Evolutionary conservation across 35 echinoderm and acorn worm genomes (phyloP), one percentile per base, ranked within the genome.

Genomic region (Ptychodera flava): DNA sequence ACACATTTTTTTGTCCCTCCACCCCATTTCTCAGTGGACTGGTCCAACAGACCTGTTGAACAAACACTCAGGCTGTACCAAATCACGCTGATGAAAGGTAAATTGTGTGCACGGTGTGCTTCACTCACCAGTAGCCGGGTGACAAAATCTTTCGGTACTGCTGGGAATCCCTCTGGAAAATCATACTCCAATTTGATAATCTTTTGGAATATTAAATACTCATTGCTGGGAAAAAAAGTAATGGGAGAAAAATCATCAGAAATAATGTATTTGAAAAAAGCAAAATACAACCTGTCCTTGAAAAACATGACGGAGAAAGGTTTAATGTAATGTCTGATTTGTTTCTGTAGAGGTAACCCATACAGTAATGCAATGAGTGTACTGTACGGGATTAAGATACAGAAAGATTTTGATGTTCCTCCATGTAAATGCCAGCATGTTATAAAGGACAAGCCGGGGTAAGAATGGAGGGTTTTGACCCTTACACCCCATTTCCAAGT

Each of bases 141-240:
- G 16, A 94, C 95, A 27, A 98, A 78, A 78, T 98, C 95, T 35
- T 86, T 89, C 22, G 95, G 92, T 83, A 89, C 93, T n/a, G 80
- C 79, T 28, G 95, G 93, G 76, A 98, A 98, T 28, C 95, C 95
- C 76, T 98, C 95, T 2, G 95, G 95, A 38, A 92, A 98, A 36
- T 92, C 90, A 85, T 94, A 98, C 35, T 98, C 95, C 81, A 98
- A 84, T 80, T 94, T 98, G 33, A 92, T 92, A 36, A 98, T 98
- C 90, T 98, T 98, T 90, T 98, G 95, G 88, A 98, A 98, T 81
- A 98, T 98, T 85, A 98, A 86, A 78, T 98, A 98, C 37, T 98
- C 95, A 91, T 97, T 92, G 75, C 90, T 91, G 89, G 32, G 76
- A 89, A 77, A 45, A 35, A 93, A 78, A 92, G 78, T 78, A 77